phyloP scores from a whole-genome alignment of 2,888 invertebrate species.

The Pediacus dermestoides region DNA sequence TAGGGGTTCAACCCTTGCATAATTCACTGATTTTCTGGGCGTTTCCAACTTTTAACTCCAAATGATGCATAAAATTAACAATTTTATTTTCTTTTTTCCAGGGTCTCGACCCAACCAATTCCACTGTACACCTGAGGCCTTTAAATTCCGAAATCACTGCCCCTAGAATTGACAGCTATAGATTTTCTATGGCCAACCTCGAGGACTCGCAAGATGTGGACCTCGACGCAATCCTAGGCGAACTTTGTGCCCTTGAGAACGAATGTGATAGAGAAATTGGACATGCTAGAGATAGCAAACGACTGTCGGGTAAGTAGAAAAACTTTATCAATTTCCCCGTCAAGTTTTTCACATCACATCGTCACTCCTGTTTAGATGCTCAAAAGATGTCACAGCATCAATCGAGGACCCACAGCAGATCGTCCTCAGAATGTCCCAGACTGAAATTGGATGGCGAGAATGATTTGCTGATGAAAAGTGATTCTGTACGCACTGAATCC shows the following conservation, averaged over 20 bases:
- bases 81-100: too few species aligned
- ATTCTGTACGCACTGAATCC: constrained; percentile 74
- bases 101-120: constrained; percentile 65
- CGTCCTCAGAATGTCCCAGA: constrained; percentile 49
- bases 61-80: too few species aligned
- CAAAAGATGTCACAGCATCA: constrained; percentile 43
- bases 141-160: constrained; percentile 68
- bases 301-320: constrained; percentile 43
- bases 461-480: constrained; percentile 42
- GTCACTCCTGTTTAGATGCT: constrained; percentile 35
- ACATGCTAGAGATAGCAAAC: constrained; percentile 45
- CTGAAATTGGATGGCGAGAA: constrained; percentile 45
- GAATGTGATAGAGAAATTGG: constrained; percentile 59
- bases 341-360: constrained; percentile 11
- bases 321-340: constrained; percentile 17
- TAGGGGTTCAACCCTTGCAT: too few species aligned
- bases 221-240: constrained; percentile 93
- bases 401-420: constrained; percentile 47
- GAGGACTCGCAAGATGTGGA: constrained; percentile 96
- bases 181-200: constrained; percentile 94
- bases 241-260: constrained; percentile 86
- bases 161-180: constrained; percentile 83
- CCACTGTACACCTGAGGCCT: constrained; percentile 58
- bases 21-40: too few species aligned
- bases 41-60: too few species aligned